These are phyloP conservation scores for Leucoraja erinaceus DNA, from an alignment of 2,113 vertebrate species.

Conservation along the genomic window DNA sequence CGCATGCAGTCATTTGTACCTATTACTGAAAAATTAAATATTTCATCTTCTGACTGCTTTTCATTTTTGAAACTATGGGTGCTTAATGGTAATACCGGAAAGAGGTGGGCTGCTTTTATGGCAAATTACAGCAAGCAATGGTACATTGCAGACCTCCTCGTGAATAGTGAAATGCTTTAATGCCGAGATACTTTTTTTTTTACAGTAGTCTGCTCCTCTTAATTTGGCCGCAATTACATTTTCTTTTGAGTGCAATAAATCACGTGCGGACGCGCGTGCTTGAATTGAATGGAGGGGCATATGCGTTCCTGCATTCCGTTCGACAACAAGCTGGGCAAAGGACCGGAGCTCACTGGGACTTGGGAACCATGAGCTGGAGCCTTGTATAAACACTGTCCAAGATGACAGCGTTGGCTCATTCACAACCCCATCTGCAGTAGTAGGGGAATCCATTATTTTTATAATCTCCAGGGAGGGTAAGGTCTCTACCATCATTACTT, in stretches of 20 bases:
- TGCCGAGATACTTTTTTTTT: conserved; percentile 35
- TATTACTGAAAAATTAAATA: conserved; percentile 29
- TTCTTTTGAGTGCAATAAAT: conserved; percentile 26
- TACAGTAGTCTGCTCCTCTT: conserved; percentile 29
- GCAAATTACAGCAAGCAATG: conserved; percentile 27
- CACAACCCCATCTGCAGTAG: conserved; percentile 69
- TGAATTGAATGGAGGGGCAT: conserved; percentile 36
- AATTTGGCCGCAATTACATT: conserved; percentile 29
- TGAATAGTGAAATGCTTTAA: conserved; percentile 34
- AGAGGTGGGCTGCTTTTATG: background rate
- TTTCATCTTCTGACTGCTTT: conserved; percentile 22
- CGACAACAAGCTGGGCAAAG: conserved; percentile 33
- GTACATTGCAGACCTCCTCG: conserved; percentile 20
- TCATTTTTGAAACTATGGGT: conserved; percentile 17
- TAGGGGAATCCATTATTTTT: conserved; percentile 82
- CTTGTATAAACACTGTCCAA: conserved; percentile 65
- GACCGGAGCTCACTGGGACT: conserved; percentile 46
- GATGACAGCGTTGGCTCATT: conserved; percentile 61
- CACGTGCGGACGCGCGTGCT: background rate
- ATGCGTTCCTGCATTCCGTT: background rate
- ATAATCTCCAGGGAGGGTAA: conserved; percentile 66
- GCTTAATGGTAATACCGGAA: conserved; percentile 15
- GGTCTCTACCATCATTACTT: conserved; percentile 88
- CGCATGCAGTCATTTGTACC: conserved; percentile 19
- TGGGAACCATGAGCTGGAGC: conserved; percentile 51